phyloP scores from a whole-genome alignment of 1,140 invertebrate species.

The Spodoptera litura region DNA sequence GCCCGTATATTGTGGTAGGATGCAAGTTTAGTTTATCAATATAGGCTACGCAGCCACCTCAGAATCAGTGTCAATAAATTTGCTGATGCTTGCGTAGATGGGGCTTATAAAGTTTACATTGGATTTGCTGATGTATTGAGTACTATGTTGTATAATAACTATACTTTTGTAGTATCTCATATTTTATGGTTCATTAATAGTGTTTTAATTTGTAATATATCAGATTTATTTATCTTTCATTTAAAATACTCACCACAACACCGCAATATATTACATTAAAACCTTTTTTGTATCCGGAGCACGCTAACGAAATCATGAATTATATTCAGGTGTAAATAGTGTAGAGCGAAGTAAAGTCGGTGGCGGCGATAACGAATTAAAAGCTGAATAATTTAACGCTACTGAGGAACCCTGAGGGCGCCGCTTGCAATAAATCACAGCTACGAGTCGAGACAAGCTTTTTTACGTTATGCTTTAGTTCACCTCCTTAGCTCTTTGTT shows the following conservation, averaged over 20 bases:
- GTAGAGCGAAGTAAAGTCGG: conserved; percentile 78
- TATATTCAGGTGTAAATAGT: conserved; percentile 82
- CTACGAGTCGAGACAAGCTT: conserved; percentile 77
- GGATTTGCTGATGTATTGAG: neutral
- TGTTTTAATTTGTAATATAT: too few species aligned
- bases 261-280: conserved; percentile 24
- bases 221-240: too few species aligned
- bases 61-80: conserved; percentile 29
- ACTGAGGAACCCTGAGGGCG: conserved; percentile 75
- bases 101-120: conserved; percentile 3
- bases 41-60: conserved; percentile 16
- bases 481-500: conserved; percentile 77
- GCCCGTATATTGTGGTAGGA: conserved; percentile 1
- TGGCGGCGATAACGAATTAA: conserved; percentile 84
- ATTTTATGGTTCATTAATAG: too few species aligned
- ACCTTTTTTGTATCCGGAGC: conserved; percentile 15
- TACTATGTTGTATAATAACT: too few species aligned
- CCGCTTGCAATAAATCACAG: conserved; percentile 78
- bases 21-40: conserved; percentile 35
- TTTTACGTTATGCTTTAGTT: conserved; percentile 83
- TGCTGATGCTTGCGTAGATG: conserved; percentile 2
- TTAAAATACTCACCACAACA: neutral
- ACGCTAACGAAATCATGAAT: conserved; percentile 63
- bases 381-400: conserved; percentile 85
- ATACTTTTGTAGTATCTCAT: too few species aligned